Base-by-base conservation (phyloP, 92 coral and sea anemone species). In the Scolanthus callimorphus region DNA sequence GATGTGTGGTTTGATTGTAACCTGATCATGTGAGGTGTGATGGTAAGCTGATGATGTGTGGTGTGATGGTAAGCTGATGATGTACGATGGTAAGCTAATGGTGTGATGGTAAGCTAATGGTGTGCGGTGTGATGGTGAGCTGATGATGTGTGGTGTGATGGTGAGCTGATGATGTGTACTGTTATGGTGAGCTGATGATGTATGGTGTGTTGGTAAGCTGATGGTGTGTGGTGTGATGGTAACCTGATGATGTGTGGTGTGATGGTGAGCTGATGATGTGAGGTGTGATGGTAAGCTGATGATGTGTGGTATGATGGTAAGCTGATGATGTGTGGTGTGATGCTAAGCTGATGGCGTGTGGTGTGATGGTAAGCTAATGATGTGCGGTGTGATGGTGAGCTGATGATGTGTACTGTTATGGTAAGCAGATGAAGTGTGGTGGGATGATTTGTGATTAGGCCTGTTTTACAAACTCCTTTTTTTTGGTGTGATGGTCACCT, bases 31-130 rank as follows among this genome's bases (percentile, higher is more conserved):
- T 19, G 22, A 4, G 12, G 22, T 9, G 17, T 46, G 52, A 9
- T 46, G 52, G 52, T 9, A 9, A 19, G 22, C 12, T 46, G 52
- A 46, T 46, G 23, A 46, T 9, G 52, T 46, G 52, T 46, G 52
- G 23, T 9, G 52, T 46, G 52, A 4, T 34, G 41, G 15, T 6
- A 6, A 15, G 17, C 12, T 46, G 52, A 20, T 46, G 23, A 46
- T 4, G 41, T 6, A 15, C 15, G 41, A 6, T 34, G 41, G 41
- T 6, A 6, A 15, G 15, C 41, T 46, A 21, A 46, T 46, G 4
- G 17, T 46, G 11, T 4, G 4, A 46, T 10, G 11, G 4, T 20
- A 21, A 46, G 15, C 17, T 46, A 11, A 19, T 46, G 52, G 17
- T 46, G 52, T 6, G 12, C n/a, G n/a, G n/a, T n/a, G n/a, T n/a